Percentiles rank a stretch among this genome's conserved stretches.
Conservation (phyloP, 1,140 invertebrate species). For the Phenacoccus solenopsis region DNA sequence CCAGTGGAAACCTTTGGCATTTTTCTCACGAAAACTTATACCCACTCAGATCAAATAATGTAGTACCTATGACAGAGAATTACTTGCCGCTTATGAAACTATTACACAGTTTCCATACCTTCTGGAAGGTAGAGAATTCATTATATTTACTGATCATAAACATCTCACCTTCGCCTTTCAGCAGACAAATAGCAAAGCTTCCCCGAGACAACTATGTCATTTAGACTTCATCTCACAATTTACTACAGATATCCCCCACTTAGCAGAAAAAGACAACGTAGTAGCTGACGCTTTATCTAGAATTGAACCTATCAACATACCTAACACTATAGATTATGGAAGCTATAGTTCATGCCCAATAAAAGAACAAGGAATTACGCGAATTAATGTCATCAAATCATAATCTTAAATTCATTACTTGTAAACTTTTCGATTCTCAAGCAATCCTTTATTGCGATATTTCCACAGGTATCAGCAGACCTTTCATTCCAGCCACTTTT, state of each 20-base stretch:
- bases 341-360: too few species aligned
- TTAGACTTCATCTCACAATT: slow-evolving; percentile 30
- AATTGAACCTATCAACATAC: background rate
- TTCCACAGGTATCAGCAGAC: too few species aligned
- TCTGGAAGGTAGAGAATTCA: slow-evolving; percentile 32
- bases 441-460: too few species aligned
- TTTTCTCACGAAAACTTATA: slow-evolving; percentile 34
- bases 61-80: slow-evolving; percentile 36
- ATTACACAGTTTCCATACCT: slow-evolving; percentile 35
- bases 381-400: too few species aligned
- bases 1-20: slow-evolving; percentile 30
- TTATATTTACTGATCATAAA: slow-evolving; percentile 34
- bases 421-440: too few species aligned
- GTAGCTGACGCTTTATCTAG: background rate
- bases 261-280: background rate
- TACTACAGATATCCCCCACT: background rate
- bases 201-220: slow-evolving; percentile 27
- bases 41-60: slow-evolving; percentile 30
- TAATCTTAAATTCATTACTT: too few species aligned
- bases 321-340: background rate
- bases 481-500: too few species aligned
- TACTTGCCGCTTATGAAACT: slow-evolving; percentile 36
- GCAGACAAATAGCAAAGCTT: slow-evolving; percentile 28
- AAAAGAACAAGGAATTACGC: background rate
- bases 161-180: slow-evolving; percentile 28